phyloP scores from a whole-genome alignment of 2,113 vertebrate genomes.

The Megaleporinus macrocephalus region DNA sequence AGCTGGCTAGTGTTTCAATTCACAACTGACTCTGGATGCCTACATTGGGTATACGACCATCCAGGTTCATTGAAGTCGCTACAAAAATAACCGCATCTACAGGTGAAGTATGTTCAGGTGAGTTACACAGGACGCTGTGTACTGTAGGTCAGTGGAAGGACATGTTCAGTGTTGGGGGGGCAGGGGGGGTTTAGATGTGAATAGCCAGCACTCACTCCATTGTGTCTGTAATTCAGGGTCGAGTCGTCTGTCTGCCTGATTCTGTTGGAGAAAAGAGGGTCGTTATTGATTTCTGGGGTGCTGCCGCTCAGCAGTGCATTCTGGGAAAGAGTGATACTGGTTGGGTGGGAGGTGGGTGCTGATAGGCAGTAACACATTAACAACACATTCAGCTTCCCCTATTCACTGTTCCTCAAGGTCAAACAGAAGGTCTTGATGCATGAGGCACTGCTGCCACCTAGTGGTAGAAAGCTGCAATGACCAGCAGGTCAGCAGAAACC shows the following conservation, averaged over 20 bases:
- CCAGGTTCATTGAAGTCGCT: too few relatives aligned
- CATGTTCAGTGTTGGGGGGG: slow-evolving; percentile 17
- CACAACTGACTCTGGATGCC: too few relatives aligned
- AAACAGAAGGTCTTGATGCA: slow-evolving; percentile 9
- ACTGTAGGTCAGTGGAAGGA: slow-evolving; percentile 33
- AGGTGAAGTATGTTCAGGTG: neutral
- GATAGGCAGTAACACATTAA: slow-evolving; percentile 7
- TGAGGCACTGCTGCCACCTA: slow-evolving; percentile 29
- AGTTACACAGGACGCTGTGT: neutral
- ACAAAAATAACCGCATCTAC: neutral
- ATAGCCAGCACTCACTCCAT: slow-evolving; percentile 79
- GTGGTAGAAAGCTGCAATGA: slow-evolving; percentile 32
- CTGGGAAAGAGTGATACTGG: slow-evolving; percentile 43
- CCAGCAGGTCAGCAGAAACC: neutral
- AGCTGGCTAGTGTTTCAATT: too few relatives aligned
- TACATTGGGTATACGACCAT: too few relatives aligned
- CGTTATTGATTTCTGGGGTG: slow-evolving; percentile 54
- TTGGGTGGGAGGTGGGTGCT: slow-evolving; percentile 2
- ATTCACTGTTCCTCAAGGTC: slow-evolving; percentile 8
- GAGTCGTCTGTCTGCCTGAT: slow-evolving; percentile 72
- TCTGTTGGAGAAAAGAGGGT: slow-evolving; percentile 77
- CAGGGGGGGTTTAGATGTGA: slow-evolving; percentile 55
- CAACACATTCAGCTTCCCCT: neutral
- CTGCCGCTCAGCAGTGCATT: slow-evolving; percentile 51
- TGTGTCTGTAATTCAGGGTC: slow-evolving; percentile 62